Percentiles rank a stretch among this genome's conserved stretches.
phyloP scores from a whole-genome alignment of 2,113 vertebrate genomes.

The Monarcha castaneiventris region DNA sequence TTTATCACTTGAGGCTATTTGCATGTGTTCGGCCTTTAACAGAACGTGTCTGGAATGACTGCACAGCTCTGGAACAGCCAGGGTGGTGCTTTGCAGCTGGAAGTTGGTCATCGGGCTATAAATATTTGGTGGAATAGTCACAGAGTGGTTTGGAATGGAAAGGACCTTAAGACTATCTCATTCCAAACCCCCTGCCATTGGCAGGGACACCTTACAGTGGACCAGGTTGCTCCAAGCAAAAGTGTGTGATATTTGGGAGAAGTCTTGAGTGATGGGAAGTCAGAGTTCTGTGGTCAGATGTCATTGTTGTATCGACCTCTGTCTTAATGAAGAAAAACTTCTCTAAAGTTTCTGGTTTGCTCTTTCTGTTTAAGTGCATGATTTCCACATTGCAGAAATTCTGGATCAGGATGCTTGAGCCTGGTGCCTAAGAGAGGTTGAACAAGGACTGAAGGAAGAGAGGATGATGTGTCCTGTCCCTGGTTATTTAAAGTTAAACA shows the following conservation, averaged over 20 bases:
- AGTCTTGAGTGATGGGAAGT: neutral
- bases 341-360: neutral
- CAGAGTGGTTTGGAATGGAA: neutral
- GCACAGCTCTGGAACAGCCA: neutral
- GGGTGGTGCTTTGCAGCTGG: neutral
- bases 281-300: neutral
- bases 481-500: neutral
- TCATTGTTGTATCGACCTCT: neutral
- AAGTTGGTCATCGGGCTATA: rapidly evolving
- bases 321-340: rapidly evolving
- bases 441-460: neutral
- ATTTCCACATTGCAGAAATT: neutral
- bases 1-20: neutral
- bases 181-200: neutral
- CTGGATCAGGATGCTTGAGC: neutral
- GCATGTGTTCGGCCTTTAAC: neutral
- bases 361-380: neutral
- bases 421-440: neutral
- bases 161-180: neutral
- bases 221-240: neutral
- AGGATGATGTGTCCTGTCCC: neutral
- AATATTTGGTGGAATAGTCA: neutral
- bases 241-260: neutral
- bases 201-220: neutral
- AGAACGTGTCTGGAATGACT: neutral